These are phyloP conservation scores for Ptilodon capucinus DNA, from an alignment of 2,888 invertebrate species.

Conservation along the genomic window DNA sequence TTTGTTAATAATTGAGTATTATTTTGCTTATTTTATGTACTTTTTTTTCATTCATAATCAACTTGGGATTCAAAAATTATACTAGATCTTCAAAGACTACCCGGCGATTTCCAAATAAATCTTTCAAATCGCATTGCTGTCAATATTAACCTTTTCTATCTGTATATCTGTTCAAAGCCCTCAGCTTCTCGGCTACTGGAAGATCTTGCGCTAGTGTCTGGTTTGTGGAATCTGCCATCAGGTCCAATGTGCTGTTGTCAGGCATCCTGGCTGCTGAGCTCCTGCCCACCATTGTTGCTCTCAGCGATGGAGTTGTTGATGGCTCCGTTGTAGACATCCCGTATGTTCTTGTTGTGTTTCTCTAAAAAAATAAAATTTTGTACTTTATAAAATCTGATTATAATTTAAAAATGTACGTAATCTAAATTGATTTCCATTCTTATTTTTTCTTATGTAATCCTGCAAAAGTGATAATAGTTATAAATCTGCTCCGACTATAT, in stretches of 20 bases:
- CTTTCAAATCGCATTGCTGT: too few relatives aligned
- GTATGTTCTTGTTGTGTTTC: slow-evolving; percentile 33
- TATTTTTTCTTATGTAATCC: not conserved
- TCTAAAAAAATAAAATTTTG: slow-evolving; percentile 40
- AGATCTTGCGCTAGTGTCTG: slow-evolving; percentile 66
- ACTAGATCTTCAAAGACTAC: too few relatives aligned
- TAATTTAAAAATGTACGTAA: not conserved
- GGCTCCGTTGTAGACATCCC: slow-evolving; percentile 33
- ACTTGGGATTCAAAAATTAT: too few relatives aligned
- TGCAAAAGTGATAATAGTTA: too few relatives aligned
- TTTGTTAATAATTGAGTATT: too few relatives aligned
- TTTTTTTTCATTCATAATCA: too few relatives aligned
- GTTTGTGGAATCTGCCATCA: slow-evolving; percentile 64
- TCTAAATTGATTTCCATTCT: not conserved
- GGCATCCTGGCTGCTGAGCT: slow-evolving; percentile 16
- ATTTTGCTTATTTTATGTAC: too few relatives aligned
- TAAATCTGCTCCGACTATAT: too few relatives aligned
- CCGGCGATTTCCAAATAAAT: too few relatives aligned
- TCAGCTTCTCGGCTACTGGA: slow-evolving; percentile 72
- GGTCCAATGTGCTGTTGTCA: slow-evolving; percentile 56
- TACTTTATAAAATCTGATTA: not conserved
- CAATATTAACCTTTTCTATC: slow-evolving; percentile 66
- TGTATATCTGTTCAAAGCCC: slow-evolving; percentile 66
- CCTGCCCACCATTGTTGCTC: slow-evolving; percentile 22
- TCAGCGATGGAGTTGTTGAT: not conserved